Conservation (phyloP, 2,888 invertebrate genomes). For the Polietes domitor region DNA sequence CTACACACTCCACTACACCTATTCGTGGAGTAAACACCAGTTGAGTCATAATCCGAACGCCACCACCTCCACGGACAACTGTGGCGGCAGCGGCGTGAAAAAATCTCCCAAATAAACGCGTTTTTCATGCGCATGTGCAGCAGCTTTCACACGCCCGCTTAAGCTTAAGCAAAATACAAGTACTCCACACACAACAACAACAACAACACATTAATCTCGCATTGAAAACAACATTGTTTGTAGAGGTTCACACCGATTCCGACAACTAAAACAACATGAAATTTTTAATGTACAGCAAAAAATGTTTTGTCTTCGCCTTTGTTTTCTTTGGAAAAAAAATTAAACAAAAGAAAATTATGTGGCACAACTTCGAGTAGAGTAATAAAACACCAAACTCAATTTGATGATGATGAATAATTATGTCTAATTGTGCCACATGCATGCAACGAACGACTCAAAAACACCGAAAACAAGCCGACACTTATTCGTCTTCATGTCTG, state of each 20-base stretch:
- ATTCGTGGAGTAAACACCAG: slow-evolving; percentile 40
- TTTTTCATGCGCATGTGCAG: slow-evolving; percentile 66
- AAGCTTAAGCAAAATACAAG: slow-evolving; percentile 33
- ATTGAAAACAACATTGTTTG: slow-evolving; percentile 21
- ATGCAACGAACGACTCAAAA: not conserved
- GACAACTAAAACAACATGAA: slow-evolving; percentile 36
- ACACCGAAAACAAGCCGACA: not conserved
- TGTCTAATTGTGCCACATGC: not conserved
- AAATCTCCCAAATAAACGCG: slow-evolving; percentile 54
- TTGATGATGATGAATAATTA: slow-evolving; percentile 35
- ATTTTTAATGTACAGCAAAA: slow-evolving; percentile 35
- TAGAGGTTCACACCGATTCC: slow-evolving; percentile 16
- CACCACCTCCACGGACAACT: slow-evolving; percentile 20
- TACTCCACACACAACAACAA: not conserved
- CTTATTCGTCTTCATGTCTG: not conserved
- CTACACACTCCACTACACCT: not conserved
- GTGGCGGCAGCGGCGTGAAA: not conserved
- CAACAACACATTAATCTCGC: slow-evolving; percentile 25
- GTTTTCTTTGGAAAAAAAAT: not conserved
- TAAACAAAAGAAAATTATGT: slow-evolving; percentile 28
- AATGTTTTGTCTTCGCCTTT: slow-evolving; percentile 14
- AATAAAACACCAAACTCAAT: slow-evolving; percentile 21
- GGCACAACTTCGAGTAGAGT: slow-evolving; percentile 7
- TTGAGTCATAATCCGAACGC: slow-evolving; percentile 53
- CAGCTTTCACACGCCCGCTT: slow-evolving; percentile 66